Base-by-base conservation (phyloP, 2,113 vertebrate genomes). In the Bubo blakistoni region DNA sequence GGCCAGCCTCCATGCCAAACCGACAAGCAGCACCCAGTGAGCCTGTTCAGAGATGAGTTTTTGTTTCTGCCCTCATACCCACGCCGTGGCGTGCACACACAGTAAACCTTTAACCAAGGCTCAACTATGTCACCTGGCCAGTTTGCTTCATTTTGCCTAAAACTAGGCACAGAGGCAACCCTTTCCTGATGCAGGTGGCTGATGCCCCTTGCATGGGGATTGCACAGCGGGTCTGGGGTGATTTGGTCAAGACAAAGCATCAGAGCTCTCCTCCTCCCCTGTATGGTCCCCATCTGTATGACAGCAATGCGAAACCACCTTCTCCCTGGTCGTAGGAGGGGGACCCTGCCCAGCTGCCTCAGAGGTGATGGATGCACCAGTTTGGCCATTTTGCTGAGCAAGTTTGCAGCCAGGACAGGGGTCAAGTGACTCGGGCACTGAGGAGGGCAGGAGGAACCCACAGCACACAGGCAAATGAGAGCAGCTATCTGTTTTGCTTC, bases 11-110 rank as follows among this genome's bases (percentile, higher is more conserved):
- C 26, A 2, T 0, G 4, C 42, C 3, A 2, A 83, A 40, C 36
- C 0, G 4, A 54, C 0, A 0, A 81, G 67, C 76, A 78, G 71
- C 0, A 0, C 58, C 27, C 1, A 0, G 17, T 0, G 3, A 65
- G 20, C 65, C 47, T 6, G 1, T 46, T 79, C 52, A 71, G 49
- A 73, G n/a, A 29, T 12, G 27, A 36, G 44, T 21, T 96, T 85
- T 55, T 9, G 1, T 38, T 87, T 67, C 46, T 81, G 47, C 13
- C 52, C 36, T 27, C 34, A 12, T 38, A 49, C 4, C 13, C 3
- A 1, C 2, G 1, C 30, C 11, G 3, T 4, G 6, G 42, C 7
- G 0, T n/a, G 29, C 38, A 25, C 24, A 6, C 61, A 69, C 22
- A 55, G 25, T 26, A 49, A 73, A 76, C 34, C 36, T 74, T 66